Conservation (phyloP, 2,113 vertebrate genomes). For the Anthoscopus minutus region DNA sequence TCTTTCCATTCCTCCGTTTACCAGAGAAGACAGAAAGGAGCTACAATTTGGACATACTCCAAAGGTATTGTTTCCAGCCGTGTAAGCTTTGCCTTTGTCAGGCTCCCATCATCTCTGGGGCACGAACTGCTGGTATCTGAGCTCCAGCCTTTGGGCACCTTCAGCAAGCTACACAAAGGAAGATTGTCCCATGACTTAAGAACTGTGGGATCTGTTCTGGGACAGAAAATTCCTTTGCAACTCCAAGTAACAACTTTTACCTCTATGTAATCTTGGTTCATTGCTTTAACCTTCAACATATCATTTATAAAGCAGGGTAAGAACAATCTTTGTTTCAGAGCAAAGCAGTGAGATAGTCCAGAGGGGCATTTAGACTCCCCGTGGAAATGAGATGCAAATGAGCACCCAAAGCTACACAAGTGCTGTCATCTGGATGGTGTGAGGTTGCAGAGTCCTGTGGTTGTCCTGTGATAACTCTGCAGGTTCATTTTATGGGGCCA, state of each 20-base stretch:
- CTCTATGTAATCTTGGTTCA: background rate
- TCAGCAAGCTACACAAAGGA: background rate
- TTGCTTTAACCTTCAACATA: background rate
- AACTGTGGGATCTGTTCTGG: background rate
- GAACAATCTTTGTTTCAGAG: background rate
- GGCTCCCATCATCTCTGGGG: accelerated
- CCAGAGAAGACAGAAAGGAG: background rate
- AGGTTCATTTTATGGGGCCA: accelerated
- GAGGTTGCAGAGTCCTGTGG: accelerated
- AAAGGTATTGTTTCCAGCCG: background rate
- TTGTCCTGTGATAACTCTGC: background rate
- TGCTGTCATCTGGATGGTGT: accelerated
- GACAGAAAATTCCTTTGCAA: background rate
- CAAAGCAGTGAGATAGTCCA: too few relatives aligned
- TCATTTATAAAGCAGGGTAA: background rate
- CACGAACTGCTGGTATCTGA: accelerated
- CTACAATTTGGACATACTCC: background rate
- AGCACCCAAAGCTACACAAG: background rate
- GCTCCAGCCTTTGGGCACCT: background rate
- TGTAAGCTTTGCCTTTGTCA: background rate
- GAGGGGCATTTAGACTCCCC: background rate
- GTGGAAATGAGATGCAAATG: background rate
- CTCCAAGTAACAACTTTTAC: accelerated
- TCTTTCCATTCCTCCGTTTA: background rate
- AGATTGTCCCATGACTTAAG: accelerated